phyloP scores from a whole-genome alignment of 2,113 vertebrate species.

The Guaruba guarouba region DNA sequence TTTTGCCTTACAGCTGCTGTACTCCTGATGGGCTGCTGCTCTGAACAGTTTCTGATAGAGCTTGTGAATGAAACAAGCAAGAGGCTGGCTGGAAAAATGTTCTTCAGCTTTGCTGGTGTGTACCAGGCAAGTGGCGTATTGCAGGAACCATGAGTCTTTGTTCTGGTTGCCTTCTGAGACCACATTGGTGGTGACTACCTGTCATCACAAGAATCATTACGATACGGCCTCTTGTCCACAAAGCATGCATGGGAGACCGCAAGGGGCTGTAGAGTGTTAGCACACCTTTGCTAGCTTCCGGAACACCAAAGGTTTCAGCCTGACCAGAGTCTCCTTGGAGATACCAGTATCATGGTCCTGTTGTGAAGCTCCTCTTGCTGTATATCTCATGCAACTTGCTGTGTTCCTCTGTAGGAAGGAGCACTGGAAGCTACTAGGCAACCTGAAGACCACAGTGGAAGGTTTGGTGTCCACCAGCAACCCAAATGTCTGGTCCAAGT shows the following conservation, averaged over 20 bases:
- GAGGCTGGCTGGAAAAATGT: neutral
- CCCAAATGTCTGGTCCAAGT: constrained; percentile 96
- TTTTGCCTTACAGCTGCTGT: neutral
- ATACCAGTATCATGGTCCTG: neutral
- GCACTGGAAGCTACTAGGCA: constrained; percentile 92
- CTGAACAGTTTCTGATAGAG: neutral
- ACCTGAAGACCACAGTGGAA: constrained; percentile 95
- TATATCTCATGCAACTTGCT: neutral
- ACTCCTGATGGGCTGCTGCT: neutral
- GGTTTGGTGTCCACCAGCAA: constrained; percentile 94
- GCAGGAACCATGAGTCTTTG: neutral
- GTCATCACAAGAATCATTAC: neutral
- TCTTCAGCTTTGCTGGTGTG: neutral
- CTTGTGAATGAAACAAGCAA: neutral
- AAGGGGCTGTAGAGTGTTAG: neutral
- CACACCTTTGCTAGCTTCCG: neutral
- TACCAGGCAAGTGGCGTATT: neutral
- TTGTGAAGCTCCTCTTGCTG: neutral
- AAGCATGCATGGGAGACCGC: neutral
- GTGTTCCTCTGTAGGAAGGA: constrained; percentile 81
- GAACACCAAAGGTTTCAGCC: neutral
- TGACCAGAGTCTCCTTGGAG: neutral
- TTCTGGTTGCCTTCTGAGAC: neutral
- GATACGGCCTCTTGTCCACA: neutral
- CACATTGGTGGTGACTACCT: neutral